Base-by-base conservation (phyloP, 2,888 invertebrate species). In the Empis stercorea region DNA sequence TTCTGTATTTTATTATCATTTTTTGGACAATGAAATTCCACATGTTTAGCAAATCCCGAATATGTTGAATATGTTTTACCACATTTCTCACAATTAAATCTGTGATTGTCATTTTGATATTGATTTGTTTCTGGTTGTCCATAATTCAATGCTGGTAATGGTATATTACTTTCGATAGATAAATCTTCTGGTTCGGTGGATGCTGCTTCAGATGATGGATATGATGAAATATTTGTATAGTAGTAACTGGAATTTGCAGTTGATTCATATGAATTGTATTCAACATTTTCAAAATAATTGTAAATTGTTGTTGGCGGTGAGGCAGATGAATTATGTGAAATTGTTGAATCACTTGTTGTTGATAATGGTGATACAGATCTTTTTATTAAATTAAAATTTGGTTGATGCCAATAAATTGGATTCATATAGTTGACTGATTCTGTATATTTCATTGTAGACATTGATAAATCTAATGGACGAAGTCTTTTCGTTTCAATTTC, bases 11-110 rank as follows among this genome's bases (percentile, higher is more conserved):
- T 78, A 53, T 85, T 85, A 52, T 81, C 81, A 51, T 86, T 81
- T 1, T 87, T 87, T 1, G 87, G 83, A 66, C 95, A 95, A 61
- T 96, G 95, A 71, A 93, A 93, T 66, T 95, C 93, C 51, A 88
- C 84, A 64, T 96, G 96, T 69, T 96, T 96, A 2, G 91, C 85
- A n/a, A 96, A 75, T 1, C 95, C 96, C 43, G 93, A 91, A 62
- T 87, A 89, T 1, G 96, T 96, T 1, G 94, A 92, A 72, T 96
- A 96, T 52, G 89, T 88, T 67, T 95, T 94, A 44, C 85, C 84
- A 66, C 95, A 96, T 61, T 89, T 87, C 0, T 86, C 83, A 64
- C 95, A 96, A 63, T 91, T 88, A 66, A 89, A 92, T n/a, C n/a
- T n/a, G 44, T 92, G 79, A 44, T 61, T 65, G 3, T 15, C 3